Evolutionary conservation across 2,888 invertebrate genomes (phyloP), one percentile per base, ranked within the genome.

Genomic region (Spicauda simplicius): DNA sequence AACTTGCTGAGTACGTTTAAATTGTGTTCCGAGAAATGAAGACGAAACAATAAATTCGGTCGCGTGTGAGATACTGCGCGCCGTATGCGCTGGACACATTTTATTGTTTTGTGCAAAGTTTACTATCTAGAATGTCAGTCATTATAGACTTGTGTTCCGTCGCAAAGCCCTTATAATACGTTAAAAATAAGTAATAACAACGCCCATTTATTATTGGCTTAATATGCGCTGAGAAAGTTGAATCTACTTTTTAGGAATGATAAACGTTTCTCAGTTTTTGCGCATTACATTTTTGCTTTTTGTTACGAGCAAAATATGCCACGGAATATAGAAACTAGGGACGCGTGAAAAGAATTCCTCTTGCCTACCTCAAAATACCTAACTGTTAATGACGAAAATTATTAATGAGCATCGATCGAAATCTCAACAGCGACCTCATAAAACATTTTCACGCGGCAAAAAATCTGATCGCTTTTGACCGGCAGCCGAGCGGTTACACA

Each of bases 1-100:
- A 70, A 70, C 70, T 73, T 71, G 70, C 71, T 70, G 59, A 60
- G 71, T 72, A 66, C 70, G 66, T 72, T 73, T 69, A 71, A 71
- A 72, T 72, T 71, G 70, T 69, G 66, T 73, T 73, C 73, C 66
- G 56, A 72, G 73, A 72, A 70, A 64, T 61, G 55, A 63, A 66
- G 70, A 70, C 64, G 71, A 73, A 70, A 65, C 58, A 59, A 66
- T 66, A 66, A 60, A 66, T 66, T 60, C 48, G 65, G 59, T 66
- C 48, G 65, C 65, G 65, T 66, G 65, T 65, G 54, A 65, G 65
- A 54, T 65, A 65, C 59, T 59, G 65, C 59, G 41, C 54, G 65
- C 54, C 58, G 59, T 64, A 65, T 65, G 59, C 54, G 59, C 37
- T n/a, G n/a, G n/a, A 53, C 53, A 53, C 25, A 58, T 58, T 65